phyloP scores from a whole-genome alignment of 2,888 invertebrate species.

The Ichneumoninae sp. region DNA sequence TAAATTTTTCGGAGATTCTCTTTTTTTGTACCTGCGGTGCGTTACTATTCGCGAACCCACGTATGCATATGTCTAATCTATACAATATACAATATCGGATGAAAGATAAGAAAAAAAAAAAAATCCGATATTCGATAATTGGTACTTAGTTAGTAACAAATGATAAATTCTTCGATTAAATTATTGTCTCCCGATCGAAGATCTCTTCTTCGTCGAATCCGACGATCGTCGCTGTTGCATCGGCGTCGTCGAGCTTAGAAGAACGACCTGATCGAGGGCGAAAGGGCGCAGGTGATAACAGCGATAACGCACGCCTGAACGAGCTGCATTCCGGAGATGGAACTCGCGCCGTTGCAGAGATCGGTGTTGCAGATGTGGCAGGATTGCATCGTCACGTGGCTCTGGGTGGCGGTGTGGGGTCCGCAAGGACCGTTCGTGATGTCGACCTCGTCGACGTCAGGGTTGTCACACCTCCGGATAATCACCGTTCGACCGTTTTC shows the following conservation, averaged over 20 bases:
- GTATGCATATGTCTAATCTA: conserved; percentile 43
- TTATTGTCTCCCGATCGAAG: conserved; percentile 20
- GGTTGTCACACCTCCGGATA: conserved; percentile 76
- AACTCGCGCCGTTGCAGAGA: conserved; percentile 79
- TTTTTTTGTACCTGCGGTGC: conserved; percentile 70
- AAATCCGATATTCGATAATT: conserved; percentile 15
- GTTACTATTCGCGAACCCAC: conserved; percentile 63
- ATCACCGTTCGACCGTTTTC: conserved; percentile 77
- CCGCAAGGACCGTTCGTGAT: conserved; percentile 78
- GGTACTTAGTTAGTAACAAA: conserved; percentile 48
- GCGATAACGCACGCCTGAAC: conserved; percentile 70
- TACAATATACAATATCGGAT: conserved; percentile 42
- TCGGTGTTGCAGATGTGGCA: conserved; percentile 80
- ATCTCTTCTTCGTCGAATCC: conserved; percentile 15
- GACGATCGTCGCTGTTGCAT: not conserved
- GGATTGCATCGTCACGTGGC: conserved; percentile 76
- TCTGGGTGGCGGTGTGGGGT: conserved; percentile 63
- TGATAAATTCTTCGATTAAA: conserved; percentile 49
- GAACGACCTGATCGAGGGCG: conserved; percentile 64
- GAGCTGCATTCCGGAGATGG: conserved; percentile 72
- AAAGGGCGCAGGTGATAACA: conserved; percentile 68
- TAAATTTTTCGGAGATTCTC: conserved; percentile 38
- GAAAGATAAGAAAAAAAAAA: conserved; percentile 18
- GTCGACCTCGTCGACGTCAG: conserved; percentile 78
- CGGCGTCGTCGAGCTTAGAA: conserved; percentile 50